These are phyloP conservation scores for Hedychridium roseum DNA, from an alignment of 2,888 invertebrate genomes.

Conservation along the genomic window DNA sequence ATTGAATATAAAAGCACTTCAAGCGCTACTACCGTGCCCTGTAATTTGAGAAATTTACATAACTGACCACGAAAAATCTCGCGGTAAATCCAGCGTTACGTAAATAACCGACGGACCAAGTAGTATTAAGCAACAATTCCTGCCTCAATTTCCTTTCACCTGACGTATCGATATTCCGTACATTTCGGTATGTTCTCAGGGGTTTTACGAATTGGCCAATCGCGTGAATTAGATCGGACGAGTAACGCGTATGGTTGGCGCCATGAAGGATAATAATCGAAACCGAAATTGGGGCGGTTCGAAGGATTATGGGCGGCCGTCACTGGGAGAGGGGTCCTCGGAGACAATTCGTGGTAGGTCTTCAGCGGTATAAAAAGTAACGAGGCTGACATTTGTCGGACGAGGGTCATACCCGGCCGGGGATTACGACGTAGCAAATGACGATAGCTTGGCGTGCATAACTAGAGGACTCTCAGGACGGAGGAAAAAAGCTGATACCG, in stretches of 20 bases:
- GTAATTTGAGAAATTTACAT: too few species aligned
- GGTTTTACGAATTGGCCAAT: not conserved
- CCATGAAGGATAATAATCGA: not conserved
- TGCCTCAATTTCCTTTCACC: too few species aligned
- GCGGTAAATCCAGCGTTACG: too few species aligned
- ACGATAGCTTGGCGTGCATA: constrained; percentile 13
- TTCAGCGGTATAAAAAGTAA: constrained; percentile 38
- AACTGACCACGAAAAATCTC: too few species aligned
- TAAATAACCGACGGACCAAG: too few species aligned
- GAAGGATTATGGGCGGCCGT: not conserved
- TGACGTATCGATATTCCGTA: too few species aligned
- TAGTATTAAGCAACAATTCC: too few species aligned
- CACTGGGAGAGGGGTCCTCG: not conserved
- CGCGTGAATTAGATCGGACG: too few species aligned
- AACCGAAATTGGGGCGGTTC: constrained; percentile 9
- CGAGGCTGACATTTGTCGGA: constrained; percentile 36
- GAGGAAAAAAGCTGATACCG: constrained; percentile 11
- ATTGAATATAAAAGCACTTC: too few species aligned
- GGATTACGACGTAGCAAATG: constrained; percentile 18
- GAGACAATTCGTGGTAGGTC: constrained; percentile 23
- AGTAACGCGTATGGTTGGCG: too few species aligned
- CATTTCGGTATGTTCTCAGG: too few species aligned
- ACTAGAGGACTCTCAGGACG: constrained; percentile 9
- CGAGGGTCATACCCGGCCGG: constrained; percentile 19
- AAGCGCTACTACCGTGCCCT: too few species aligned